Conservation (phyloP, 2,113 vertebrate genomes). For the Prolemur simus region DNA sequence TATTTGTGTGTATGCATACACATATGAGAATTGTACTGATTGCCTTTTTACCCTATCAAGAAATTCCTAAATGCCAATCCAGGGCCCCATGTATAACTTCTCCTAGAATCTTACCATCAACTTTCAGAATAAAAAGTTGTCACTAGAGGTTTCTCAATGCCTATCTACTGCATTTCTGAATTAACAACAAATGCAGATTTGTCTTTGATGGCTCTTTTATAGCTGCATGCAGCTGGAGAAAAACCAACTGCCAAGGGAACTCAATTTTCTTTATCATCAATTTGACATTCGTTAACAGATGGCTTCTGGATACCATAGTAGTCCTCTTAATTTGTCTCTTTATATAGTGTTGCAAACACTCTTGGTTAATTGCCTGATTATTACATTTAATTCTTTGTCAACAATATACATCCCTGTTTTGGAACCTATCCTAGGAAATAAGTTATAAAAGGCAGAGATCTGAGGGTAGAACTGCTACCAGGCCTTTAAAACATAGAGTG, state of each 20-base stretch:
- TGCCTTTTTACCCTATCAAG: neutral
- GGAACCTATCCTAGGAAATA: conserved; percentile 78
- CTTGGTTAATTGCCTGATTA: conserved; percentile 85
- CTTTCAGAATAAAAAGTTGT: conserved; percentile 60
- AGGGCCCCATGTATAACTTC: neutral
- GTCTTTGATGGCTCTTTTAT: conserved; percentile 84
- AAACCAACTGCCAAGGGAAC: conserved; percentile 82
- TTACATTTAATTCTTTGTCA: conserved; percentile 84
- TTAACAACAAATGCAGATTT: conserved; percentile 80
- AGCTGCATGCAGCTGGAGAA: conserved; percentile 81
- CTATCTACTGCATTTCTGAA: conserved; percentile 72
- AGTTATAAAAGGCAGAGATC: conserved; percentile 74
- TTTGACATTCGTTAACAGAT: conserved; percentile 86
- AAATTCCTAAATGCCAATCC: conserved; percentile 30
- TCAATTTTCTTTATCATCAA: conserved; percentile 87
- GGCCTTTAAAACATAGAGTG: conserved; percentile 48
- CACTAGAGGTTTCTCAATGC: conserved; percentile 66
- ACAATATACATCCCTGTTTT: conserved; percentile 78
- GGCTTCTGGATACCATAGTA: conserved; percentile 80
- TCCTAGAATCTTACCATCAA: conserved; percentile 40
- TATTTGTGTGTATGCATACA: neutral
- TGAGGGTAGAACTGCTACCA: conserved; percentile 41
- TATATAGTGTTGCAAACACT: conserved; percentile 81
- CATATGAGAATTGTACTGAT: neutral
- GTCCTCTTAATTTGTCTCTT: conserved; percentile 83